Conservation (phyloP, 2,113 vertebrate species). For the Acrocephalus kingi region DNA sequence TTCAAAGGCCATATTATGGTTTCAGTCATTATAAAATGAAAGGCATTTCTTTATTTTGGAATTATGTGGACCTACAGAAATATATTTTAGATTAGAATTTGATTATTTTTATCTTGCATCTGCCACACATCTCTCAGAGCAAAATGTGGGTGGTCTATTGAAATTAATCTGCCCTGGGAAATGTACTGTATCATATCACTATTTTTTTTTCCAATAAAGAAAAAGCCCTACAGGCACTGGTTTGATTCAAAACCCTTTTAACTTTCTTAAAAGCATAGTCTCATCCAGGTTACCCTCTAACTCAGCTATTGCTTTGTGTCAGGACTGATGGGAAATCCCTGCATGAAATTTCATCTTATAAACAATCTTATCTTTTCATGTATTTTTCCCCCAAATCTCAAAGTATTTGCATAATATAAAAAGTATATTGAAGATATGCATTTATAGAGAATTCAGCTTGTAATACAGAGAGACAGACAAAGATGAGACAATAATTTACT, state of each 20-base stretch:
- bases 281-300: background rate
- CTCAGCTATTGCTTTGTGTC: background rate
- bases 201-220: background rate
- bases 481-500: background rate
- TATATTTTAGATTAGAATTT: background rate
- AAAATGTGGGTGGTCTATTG: background rate
- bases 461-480: background rate
- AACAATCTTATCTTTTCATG: background rate
- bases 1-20: background rate
- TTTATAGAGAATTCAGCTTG: background rate
- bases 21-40: background rate
- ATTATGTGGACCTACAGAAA: background rate
- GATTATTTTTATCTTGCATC: background rate
- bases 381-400: rapidly evolving
- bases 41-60: background rate
- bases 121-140: background rate
- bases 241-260: background rate
- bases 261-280: background rate
- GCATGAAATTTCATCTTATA: background rate
- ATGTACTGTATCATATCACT: background rate
- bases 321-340: background rate
- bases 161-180: background rate
- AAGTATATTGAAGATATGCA: background rate
- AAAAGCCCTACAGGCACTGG: background rate
- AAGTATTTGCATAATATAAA: background rate